Evolutionary conservation across 2,113 vertebrate species (phyloP).

Genomic region (Erinaceus europaeus): DNA sequence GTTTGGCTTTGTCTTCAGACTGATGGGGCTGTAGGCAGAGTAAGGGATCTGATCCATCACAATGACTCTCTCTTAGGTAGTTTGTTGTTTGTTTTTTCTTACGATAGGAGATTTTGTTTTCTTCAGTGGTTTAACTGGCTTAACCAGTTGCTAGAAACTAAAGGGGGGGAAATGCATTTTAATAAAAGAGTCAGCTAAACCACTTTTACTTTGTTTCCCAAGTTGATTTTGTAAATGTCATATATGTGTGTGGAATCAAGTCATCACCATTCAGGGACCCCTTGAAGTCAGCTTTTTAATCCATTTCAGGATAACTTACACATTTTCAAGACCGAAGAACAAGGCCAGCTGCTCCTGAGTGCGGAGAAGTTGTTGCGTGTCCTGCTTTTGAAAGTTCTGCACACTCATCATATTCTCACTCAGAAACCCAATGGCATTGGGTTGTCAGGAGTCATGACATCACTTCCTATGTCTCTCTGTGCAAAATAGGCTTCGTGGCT

Average conservation of each 20-base stretch:
- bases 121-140: background rate
- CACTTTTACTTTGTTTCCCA: constrained; percentile 25
- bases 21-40: background rate
- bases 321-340: background rate
- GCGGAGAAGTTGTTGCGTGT: background rate
- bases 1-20: background rate
- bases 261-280: background rate
- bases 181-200: background rate
- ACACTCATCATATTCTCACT: background rate
- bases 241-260: background rate
- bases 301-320: background rate
- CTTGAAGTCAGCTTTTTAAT: background rate
- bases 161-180: constrained; percentile 23
- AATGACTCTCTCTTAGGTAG: background rate
- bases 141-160: background rate
- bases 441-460: too few species aligned
- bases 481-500: too few species aligned
- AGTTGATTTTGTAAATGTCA: background rate
- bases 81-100: constrained; percentile 17
- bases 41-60: background rate
- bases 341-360: background rate
- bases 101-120: background rate
- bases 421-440: background rate
- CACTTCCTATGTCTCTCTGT: too few species aligned
- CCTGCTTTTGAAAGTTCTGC: background rate